Evolutionary conservation across 2,888 invertebrate genomes (phyloP).

Genomic region (Andrena haemorrhoa): DNA sequence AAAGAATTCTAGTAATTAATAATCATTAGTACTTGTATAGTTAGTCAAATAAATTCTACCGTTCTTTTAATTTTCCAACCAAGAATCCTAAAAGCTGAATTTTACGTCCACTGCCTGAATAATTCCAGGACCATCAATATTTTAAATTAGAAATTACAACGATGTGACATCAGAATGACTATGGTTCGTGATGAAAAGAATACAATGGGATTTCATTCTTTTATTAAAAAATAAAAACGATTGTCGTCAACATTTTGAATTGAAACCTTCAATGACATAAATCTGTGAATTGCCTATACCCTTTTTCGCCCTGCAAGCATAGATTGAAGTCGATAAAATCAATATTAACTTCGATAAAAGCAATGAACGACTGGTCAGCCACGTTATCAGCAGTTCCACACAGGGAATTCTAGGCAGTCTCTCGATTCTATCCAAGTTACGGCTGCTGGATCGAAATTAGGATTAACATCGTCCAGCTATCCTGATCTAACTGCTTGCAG

Average conservation of each 20-base stretch:
- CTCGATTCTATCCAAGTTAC: slow-evolving; percentile 49
- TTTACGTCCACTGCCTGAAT: background rate
- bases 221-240: too few relatives aligned
- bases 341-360: slow-evolving; percentile 10
- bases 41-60: background rate
- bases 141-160: background rate
- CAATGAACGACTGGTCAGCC: slow-evolving; percentile 14
- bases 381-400: slow-evolving; percentile 45
- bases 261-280: background rate
- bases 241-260: too few relatives aligned
- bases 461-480: slow-evolving; percentile 69
- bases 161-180: background rate
- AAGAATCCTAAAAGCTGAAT: background rate
- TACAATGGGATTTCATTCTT: background rate
- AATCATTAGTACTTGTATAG: background rate
- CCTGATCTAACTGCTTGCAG: slow-evolving; percentile 66
- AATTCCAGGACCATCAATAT: background rate
- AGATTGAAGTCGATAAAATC: background rate
- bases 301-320: background rate
- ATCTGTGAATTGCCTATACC: background rate
- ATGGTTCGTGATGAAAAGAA: background rate
- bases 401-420: slow-evolving; percentile 53
- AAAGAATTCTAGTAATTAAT: background rate
- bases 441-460: slow-evolving; percentile 61
- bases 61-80: too few relatives aligned